These are phyloP conservation scores for Phrynocephalus versicolor DNA, from an alignment of 2,113 vertebrate genomes.

Conservation along the genomic window DNA sequence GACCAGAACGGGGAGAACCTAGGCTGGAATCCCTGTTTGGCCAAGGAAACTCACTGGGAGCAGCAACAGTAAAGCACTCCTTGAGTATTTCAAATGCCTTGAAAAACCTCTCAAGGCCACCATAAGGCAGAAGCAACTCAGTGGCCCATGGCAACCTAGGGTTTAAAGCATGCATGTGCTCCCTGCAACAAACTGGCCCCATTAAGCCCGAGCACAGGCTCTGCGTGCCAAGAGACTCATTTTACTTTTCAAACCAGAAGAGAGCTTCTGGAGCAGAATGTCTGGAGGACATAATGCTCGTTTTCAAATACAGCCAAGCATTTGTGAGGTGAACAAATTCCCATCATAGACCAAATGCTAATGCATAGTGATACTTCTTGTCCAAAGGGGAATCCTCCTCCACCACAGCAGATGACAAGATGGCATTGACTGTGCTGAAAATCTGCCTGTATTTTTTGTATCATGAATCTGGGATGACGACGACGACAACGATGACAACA, in stretches of 20 bases:
- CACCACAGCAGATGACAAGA: neutral
- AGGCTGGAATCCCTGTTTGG: neutral
- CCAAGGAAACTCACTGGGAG: neutral
- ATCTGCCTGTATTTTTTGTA: neutral
- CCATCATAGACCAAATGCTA: too few species aligned
- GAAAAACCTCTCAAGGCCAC: neutral
- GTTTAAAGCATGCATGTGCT: neutral
- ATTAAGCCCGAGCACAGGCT: neutral
- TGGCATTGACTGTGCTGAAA: neutral
- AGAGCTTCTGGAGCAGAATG: neutral
- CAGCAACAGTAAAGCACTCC: neutral
- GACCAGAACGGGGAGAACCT: too few species aligned
- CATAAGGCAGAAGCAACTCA: neutral
- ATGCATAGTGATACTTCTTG: neutral
- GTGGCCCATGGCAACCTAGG: neutral
- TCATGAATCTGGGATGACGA: too few species aligned
- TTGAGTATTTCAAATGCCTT: neutral
- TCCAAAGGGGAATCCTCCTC: neutral
- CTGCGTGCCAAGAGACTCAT: neutral
- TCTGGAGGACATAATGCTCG: too few species aligned
- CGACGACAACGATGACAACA: too few species aligned
- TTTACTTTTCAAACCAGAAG: neutral
- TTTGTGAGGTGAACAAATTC: neutral
- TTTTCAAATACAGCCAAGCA: neutral
- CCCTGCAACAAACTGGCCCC: neutral